A percentile compares a stretch with the other conserved stretches of the same genome.
These are phyloP conservation scores for Columba guinea DNA, from an alignment of 2,797 vertebrate genomes.

Conservation along the genomic window DNA sequence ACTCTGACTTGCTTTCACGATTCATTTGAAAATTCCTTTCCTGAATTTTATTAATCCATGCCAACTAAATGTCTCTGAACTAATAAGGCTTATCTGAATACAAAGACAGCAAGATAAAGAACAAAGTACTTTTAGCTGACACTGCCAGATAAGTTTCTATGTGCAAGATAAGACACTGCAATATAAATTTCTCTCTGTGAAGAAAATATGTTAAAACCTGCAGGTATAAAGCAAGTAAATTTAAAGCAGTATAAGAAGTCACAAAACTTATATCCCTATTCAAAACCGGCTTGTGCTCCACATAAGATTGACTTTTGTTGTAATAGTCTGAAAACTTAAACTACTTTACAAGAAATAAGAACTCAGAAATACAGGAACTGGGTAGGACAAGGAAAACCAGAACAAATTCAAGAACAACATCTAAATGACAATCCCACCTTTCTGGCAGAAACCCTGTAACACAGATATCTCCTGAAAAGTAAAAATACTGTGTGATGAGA, in stretches of 20 bases:
- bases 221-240: neutral
- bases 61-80: slow-evolving; percentile 34
- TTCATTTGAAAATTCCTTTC: slow-evolving; percentile 16
- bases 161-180: neutral
- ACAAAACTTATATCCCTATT: neutral
- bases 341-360: neutral
- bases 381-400: neutral
- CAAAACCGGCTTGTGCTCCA: neutral
- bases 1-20: slow-evolving; percentile 21
- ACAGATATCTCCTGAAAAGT: neutral
- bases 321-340: neutral
- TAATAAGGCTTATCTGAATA: slow-evolving; percentile 52
- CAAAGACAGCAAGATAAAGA: slow-evolving; percentile 40
- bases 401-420: neutral
- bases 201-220: neutral
- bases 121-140: slow-evolving; percentile 36
- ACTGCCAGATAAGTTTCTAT: neutral
- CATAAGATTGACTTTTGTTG: neutral
- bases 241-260: slow-evolving; percentile 22
- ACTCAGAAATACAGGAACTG: neutral
- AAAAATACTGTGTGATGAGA: neutral
- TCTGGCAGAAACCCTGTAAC: neutral
- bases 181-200: neutral
- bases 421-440: neutral
- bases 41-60: slow-evolving; percentile 44